phyloP scores from a whole-genome alignment of 2,888 invertebrate species.

The Rhabditoides inermis region DNA sequence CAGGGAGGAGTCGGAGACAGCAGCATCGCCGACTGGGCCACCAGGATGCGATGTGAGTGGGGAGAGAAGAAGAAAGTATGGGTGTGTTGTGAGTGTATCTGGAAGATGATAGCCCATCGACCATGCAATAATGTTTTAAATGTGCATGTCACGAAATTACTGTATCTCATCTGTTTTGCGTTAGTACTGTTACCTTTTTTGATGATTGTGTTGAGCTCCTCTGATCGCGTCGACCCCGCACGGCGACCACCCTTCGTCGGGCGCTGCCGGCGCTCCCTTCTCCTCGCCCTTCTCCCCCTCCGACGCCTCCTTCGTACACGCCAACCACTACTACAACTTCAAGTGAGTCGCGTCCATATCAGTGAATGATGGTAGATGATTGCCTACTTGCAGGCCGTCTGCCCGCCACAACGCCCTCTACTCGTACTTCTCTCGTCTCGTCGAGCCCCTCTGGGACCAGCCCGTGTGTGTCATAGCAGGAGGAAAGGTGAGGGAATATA shows the following conservation, averaged over 20 bases:
- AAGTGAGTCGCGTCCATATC: slow-evolving; percentile 9
- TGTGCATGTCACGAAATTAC: too few species aligned
- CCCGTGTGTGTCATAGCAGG: slow-evolving; percentile 15
- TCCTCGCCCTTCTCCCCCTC: slow-evolving; percentile 9
- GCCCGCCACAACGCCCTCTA: slow-evolving; percentile 88
- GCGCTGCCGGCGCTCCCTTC: slow-evolving; percentile 10
- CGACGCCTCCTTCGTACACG: not conserved
- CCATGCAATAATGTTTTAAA: too few species aligned
- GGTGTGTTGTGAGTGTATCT: not conserved
- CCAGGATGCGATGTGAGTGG: slow-evolving; percentile 17
- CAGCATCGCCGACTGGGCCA: slow-evolving; percentile 30
- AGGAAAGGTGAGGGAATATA: slow-evolving; percentile 10
- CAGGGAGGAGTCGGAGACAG: slow-evolving; percentile 16
- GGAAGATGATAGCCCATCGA: not conserved
- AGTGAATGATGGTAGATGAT: slow-evolving; percentile 9
- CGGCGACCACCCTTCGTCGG: slow-evolving; percentile 4
- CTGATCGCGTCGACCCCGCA: slow-evolving; percentile 28
- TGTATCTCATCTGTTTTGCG: too few species aligned
- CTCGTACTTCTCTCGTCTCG: slow-evolving; percentile 76
- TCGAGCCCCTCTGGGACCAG: slow-evolving; percentile 74
- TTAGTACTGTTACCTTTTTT: too few species aligned
- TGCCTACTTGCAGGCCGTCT: slow-evolving; percentile 58
- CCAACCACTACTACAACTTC: not conserved
- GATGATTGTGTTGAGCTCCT: slow-evolving; percentile 33
- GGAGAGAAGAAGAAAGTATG: not conserved